These are phyloP conservation scores for Drosophila flavopinicola DNA, from an alignment of 2,888 invertebrate species.

Conservation along the genomic window DNA sequence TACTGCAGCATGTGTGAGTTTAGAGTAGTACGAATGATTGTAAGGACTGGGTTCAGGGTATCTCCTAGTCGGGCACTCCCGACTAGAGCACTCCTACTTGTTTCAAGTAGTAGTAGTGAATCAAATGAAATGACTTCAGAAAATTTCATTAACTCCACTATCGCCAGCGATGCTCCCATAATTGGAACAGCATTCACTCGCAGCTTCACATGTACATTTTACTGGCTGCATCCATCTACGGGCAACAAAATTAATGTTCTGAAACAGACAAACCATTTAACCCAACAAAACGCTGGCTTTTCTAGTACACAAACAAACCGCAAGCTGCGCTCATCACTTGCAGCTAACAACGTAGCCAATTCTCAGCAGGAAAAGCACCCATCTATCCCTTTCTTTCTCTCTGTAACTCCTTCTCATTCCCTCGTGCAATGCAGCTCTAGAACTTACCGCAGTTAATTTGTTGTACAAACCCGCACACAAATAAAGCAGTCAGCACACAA, in stretches of 20 bases:
- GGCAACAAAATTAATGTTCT: constrained; percentile 71
- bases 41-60: too few relatives aligned
- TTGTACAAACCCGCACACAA: constrained; percentile 74
- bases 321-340: constrained; percentile 69
- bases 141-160: constrained; percentile 27
- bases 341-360: constrained; percentile 58
- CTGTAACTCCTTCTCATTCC: not conserved
- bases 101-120: not conserved
- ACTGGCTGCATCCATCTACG: constrained; percentile 32
- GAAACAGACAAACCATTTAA: constrained; percentile 77
- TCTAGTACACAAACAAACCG: constrained; percentile 49
- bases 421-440: constrained; percentile 16
- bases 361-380: constrained; percentile 3
- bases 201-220: constrained; percentile 6
- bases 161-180: constrained; percentile 9
- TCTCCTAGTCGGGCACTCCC: too few relatives aligned
- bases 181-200: constrained; percentile 14
- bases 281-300: constrained; percentile 39
- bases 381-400: not conserved
- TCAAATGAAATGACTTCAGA: constrained; percentile 22
- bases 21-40: too few relatives aligned
- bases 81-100: not conserved
- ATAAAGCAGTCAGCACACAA: constrained; percentile 66
- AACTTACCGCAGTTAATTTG: constrained; percentile 73
- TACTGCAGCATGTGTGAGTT: too few relatives aligned